These are phyloP conservation scores for Aythya baeri DNA, from an alignment of 2,113 vertebrate species.

Conservation along the genomic window DNA sequence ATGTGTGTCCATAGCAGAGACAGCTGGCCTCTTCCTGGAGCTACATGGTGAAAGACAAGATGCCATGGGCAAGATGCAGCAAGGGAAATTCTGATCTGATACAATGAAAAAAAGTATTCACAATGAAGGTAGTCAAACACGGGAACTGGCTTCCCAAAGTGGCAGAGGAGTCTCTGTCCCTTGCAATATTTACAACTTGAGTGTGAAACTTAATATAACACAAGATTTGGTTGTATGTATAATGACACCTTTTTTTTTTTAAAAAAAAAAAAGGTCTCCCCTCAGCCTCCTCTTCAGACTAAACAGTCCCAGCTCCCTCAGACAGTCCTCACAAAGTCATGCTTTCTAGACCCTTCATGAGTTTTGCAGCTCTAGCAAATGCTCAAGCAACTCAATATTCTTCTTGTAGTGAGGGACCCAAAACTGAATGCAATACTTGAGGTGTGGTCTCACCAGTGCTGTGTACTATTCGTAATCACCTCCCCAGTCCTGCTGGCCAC, in stretches of 20 bases:
- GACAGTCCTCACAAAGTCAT: neutral
- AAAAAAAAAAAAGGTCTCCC: neutral
- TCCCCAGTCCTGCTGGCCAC: neutral
- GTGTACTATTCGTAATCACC: neutral
- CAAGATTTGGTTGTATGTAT: neutral
- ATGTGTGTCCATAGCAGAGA: neutral
- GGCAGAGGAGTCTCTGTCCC: neutral
- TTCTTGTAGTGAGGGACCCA: neutral
- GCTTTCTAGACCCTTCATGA: neutral
- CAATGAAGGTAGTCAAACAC: rapidly evolving
- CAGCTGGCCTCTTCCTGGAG: neutral
- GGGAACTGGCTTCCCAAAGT: neutral
- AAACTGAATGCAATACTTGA: neutral
- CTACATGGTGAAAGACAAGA: neutral
- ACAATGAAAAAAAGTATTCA: neutral
- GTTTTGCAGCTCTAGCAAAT: neutral
- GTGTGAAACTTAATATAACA: neutral
- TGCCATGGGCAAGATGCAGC: neutral
- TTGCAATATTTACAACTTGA: neutral
- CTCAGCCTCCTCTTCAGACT: neutral
- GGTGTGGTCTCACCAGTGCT: neutral
- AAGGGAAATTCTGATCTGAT: neutral
- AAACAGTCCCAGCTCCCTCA: neutral
- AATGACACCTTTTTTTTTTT: neutral
- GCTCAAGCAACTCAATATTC: neutral